Conservation (phyloP, 2,797 vertebrate genomes). For the Urosaurus nigricauda region DNA sequence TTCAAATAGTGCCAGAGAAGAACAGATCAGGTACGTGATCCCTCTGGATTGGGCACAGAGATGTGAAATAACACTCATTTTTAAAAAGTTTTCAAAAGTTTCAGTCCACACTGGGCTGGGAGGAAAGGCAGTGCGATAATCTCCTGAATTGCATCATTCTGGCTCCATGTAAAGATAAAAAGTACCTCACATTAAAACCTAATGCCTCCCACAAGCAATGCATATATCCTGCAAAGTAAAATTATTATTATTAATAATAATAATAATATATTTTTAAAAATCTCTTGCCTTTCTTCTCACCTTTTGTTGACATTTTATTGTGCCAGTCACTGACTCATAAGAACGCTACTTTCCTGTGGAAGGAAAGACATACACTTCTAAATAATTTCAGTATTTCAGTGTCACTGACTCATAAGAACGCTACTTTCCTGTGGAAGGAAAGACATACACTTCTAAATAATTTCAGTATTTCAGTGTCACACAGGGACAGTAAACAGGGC, state of each 20-base stretch:
- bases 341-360: neutral
- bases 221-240: neutral
- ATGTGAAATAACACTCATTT: too few species aligned
- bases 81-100: too few species aligned
- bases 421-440: slow-evolving; percentile 9
- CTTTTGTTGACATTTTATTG: slow-evolving; percentile 13
- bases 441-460: slow-evolving; percentile 16
- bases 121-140: too few species aligned
- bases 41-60: too few species aligned
- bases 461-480: slow-evolving; percentile 27
- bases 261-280: neutral
- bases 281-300: slow-evolving; percentile 22
- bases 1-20: too few species aligned
- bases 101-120: too few species aligned
- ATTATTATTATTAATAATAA: neutral
- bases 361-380: slow-evolving; percentile 7
- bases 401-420: neutral
- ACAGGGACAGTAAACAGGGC: neutral
- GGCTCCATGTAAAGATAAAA: slow-evolving; percentile 18
- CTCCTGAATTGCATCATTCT: neutral
- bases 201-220: neutral
- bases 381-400: slow-evolving; percentile 28
- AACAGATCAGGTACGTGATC: too few species aligned
- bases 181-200: slow-evolving; percentile 8
- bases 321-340: neutral